These are phyloP conservation scores for Drosophila ficusphila DNA, from an alignment of 1,140 invertebrate species.

Conservation along the genomic window DNA sequence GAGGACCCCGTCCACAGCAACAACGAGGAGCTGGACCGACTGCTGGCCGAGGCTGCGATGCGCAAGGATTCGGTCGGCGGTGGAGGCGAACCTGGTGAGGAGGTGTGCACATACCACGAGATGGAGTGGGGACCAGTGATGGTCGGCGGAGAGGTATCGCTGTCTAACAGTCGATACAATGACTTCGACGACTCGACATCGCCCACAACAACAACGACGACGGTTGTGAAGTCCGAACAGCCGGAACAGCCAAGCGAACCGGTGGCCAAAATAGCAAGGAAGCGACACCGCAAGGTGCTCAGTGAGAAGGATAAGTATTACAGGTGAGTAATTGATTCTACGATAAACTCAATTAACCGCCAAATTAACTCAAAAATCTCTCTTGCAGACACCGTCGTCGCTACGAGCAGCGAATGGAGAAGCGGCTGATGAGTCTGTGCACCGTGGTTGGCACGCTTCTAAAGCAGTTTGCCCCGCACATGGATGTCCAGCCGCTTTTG, in stretches of 20 bases:
- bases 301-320: constrained; percentile 64
- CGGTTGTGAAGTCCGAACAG: background rate
- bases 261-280: background rate
- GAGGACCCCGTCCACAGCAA: background rate
- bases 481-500: constrained; percentile 53
- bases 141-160: constrained; percentile 41
- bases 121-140: constrained; percentile 39
- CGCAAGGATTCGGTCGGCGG: background rate
- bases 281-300: constrained; percentile 23
- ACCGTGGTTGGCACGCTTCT: constrained; percentile 64
- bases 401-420: constrained; percentile 69
- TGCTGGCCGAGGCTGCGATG: constrained; percentile 26
- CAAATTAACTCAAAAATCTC: background rate
- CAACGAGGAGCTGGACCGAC: constrained; percentile 25
- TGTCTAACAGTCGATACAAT: constrained; percentile 34
- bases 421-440: constrained; percentile 59
- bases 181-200: background rate
- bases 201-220: background rate
- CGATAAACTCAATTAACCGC: too few relatives aligned
- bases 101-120: constrained; percentile 4
- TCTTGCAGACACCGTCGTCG: constrained; percentile 62
- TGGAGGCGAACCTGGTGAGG: background rate
- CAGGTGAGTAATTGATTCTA: constrained; percentile 19
- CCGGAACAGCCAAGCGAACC: background rate
- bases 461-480: constrained; percentile 47